Conservation (phyloP, 2,797 vertebrate genomes). For the Peromyscus aztecus region DNA sequence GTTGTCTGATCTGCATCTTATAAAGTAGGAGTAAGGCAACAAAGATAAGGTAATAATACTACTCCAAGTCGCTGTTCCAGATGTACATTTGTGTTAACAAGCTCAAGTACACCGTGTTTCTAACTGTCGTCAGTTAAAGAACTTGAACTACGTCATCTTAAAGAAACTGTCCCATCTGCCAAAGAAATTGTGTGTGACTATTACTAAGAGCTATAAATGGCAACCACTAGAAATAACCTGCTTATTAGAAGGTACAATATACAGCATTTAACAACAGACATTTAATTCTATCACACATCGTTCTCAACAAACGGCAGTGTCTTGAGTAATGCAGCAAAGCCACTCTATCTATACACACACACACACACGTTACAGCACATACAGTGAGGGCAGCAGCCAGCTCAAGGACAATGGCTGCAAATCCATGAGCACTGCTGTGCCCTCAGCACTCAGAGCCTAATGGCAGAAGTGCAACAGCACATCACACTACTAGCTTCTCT, state of each 20-base stretch:
- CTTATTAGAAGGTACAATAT: not conserved
- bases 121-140: not conserved
- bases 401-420: not conserved
- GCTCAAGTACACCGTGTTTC: not conserved
- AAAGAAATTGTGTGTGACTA: not conserved
- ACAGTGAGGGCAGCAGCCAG: not conserved
- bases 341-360: not conserved
- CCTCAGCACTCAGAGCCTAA: not conserved
- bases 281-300: not conserved
- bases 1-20: not conserved
- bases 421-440: not conserved
- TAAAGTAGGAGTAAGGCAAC: not conserved
- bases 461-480: not conserved
- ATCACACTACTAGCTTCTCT: not conserved
- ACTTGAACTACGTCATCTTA: not conserved
- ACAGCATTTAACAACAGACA: not conserved
- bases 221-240: not conserved
- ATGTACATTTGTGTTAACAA: not conserved
- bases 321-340: not conserved
- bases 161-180: not conserved
- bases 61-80: not conserved
- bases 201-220: not conserved
- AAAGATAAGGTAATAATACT: not conserved
- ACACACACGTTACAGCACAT: not conserved
- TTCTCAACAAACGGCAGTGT: not conserved